Percentiles rank a stretch among this genome's conserved stretches.
Evolutionary conservation across 2,888 invertebrate species (phyloP).

Genomic region (Drosophila borealis): DNA sequence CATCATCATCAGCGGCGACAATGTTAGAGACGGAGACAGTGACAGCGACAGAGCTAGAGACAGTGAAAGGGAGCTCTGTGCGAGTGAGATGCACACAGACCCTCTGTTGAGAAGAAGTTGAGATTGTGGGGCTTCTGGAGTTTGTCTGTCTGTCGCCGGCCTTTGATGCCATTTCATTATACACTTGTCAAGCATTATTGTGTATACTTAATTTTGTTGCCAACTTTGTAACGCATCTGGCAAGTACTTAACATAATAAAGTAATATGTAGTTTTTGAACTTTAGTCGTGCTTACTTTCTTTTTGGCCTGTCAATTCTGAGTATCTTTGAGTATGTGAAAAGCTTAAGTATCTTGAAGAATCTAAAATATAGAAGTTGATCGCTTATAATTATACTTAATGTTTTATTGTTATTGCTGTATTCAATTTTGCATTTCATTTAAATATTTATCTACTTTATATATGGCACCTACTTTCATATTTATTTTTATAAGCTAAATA

Average conservation of each 20-base stretch:
- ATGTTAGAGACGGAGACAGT: conserved; percentile 49
- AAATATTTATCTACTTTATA: too few relatives aligned
- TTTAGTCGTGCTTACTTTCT: conserved; percentile 9
- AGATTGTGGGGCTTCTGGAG: conserved; percentile 23
- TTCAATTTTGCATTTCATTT: too few relatives aligned
- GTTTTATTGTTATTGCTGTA: too few relatives aligned
- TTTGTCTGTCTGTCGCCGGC: conserved; percentile 21
- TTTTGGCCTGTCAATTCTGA: background rate
- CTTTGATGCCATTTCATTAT: conserved; percentile 61
- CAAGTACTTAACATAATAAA: conserved; percentile 26
- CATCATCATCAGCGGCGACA: conserved; percentile 44
- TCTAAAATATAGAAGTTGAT: background rate
- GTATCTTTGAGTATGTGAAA: background rate
- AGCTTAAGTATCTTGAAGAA: background rate
- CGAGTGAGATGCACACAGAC: conserved; percentile 3
- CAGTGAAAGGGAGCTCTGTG: background rate
- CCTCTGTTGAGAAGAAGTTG: conserved; percentile 17
- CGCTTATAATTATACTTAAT: too few relatives aligned
- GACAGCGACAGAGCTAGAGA: conserved; percentile 5
- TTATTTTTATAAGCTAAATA: too few relatives aligned
- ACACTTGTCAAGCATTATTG: conserved; percentile 41
- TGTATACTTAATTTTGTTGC: conserved; percentile 37
- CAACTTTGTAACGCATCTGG: conserved; percentile 43
- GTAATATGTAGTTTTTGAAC: conserved; percentile 8
- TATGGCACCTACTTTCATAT: too few relatives aligned